Evolutionary conservation across 2,888 invertebrate species (phyloP).

Genomic region (Cataglyphis cursor): DNA sequence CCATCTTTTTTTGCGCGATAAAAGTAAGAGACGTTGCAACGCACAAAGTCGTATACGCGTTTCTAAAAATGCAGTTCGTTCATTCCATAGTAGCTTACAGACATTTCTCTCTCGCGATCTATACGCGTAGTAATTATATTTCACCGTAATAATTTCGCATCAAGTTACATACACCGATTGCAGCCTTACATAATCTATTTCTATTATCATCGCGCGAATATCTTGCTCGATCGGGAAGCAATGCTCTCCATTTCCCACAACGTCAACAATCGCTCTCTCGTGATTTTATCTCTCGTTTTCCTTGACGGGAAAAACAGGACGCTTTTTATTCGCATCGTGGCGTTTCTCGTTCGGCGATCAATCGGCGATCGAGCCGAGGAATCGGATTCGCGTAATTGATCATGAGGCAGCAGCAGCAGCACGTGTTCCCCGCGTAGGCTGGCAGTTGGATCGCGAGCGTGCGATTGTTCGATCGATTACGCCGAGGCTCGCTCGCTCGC

Average conservation of each 20-base stretch:
- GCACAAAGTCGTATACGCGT: not conserved
- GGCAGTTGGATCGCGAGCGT: conserved; percentile 32
- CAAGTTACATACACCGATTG: not conserved
- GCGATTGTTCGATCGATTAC: conserved; percentile 47
- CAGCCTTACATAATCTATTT: conserved; percentile 33
- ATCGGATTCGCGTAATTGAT: conserved; percentile 53
- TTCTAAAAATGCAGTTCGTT: not conserved
- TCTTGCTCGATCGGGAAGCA: conserved; percentile 29
- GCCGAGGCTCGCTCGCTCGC: conserved; percentile 18
- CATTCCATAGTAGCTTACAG: not conserved
- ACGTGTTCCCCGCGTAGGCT: conserved; percentile 40
- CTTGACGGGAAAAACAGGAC: conserved; percentile 15
- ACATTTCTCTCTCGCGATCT: not conserved
- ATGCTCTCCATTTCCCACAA: conserved; percentile 41
- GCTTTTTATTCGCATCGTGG: conserved; percentile 41
- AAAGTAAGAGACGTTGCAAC: not conserved
- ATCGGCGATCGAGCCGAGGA: conserved; percentile 29
- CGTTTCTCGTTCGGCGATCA: conserved; percentile 43
- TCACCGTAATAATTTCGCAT: conserved; percentile 27
- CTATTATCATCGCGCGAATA: conserved; percentile 33
- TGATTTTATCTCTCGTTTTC: conserved; percentile 46
- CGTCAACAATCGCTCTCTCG: conserved; percentile 26
- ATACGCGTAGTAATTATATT: not conserved
- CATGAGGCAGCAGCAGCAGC: conserved; percentile 29
- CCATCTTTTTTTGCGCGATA: not conserved